phyloP scores from a whole-genome alignment of 2,113 vertebrate species.

The Gnathonemus longibarbis region DNA sequence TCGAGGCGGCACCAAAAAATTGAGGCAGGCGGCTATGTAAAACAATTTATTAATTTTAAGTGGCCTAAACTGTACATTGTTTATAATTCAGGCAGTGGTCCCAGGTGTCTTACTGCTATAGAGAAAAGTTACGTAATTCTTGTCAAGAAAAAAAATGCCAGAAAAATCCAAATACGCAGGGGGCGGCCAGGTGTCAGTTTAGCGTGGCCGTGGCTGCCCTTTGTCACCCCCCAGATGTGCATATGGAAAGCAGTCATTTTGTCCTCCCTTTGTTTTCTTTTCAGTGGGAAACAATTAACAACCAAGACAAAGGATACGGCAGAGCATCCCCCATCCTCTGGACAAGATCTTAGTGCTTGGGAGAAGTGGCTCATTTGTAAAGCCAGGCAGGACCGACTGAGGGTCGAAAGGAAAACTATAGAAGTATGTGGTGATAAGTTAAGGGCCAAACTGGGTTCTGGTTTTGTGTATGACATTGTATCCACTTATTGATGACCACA shows the following conservation, averaged over 20 bases:
- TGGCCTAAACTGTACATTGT: no score
- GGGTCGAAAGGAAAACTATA: conserved; percentile 63
- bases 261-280: background rate
- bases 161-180: no score
- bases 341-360: conserved; percentile 71
- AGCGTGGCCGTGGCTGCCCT: no score
- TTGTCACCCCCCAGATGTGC: no score
- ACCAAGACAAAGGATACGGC: conserved; percentile 22
- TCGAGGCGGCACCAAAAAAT: no score
- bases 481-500: background rate
- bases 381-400: conserved; percentile 71
- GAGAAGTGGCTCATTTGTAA: conserved; percentile 86
- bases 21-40: no score
- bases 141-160: no score
- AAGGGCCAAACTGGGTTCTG: background rate
- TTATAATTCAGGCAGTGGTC: no score
- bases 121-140: no score
- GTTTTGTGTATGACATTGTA: background rate
- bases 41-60: no score
- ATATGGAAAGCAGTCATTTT: background rate
- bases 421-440: conserved; percentile 57
- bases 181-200: no score
- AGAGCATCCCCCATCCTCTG: conserved; percentile 31
- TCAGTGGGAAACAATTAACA: conserved; percentile 39
- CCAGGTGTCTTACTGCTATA: no score